Evolutionary conservation across 2,888 invertebrate species (phyloP).

Genomic region (Acleris holmiana): DNA sequence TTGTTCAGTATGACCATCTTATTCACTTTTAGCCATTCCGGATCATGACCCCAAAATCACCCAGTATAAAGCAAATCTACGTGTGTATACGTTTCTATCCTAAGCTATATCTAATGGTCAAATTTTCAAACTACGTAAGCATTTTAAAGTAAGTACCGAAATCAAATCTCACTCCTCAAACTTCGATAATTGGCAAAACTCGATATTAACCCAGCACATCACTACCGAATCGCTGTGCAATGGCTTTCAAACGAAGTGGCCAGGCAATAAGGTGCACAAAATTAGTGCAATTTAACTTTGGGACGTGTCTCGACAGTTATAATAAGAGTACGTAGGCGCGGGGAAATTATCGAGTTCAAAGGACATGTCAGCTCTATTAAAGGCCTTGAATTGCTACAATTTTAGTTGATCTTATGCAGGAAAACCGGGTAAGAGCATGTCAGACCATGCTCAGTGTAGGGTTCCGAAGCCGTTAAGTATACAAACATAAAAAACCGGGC

Average conservation of each 20-base stretch:
- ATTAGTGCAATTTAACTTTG: slow-evolving; percentile 81
- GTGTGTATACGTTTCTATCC: too few relatives aligned
- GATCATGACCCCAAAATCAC: too few relatives aligned
- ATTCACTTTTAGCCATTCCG: too few relatives aligned
- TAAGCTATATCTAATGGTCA: too few relatives aligned
- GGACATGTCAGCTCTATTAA: slow-evolving; percentile 24
- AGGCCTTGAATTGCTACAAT: slow-evolving; percentile 14
- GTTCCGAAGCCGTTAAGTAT: too few relatives aligned
- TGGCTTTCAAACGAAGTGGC: slow-evolving; percentile 66
- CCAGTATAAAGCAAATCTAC: too few relatives aligned
- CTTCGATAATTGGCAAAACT: slow-evolving; percentile 19
- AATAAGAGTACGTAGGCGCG: slow-evolving; percentile 8
- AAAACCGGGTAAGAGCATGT: too few relatives aligned
- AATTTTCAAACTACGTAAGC: too few relatives aligned
- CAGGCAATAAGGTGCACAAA: slow-evolving; percentile 74
- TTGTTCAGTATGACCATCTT: too few relatives aligned
- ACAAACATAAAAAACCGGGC: too few relatives aligned
- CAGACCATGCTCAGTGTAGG: too few relatives aligned
- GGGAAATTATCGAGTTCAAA: slow-evolving; percentile 17
- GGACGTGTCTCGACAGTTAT: slow-evolving; percentile 57
- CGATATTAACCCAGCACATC: slow-evolving; percentile 46
- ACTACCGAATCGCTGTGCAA: slow-evolving; percentile 66
- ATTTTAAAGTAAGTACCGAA: not conserved
- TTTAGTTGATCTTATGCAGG: slow-evolving; percentile 1
- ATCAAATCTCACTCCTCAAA: slow-evolving; percentile 1